phyloP scores from a whole-genome alignment of 2,888 invertebrate genomes.

The Dasysyrphus tricinctus region DNA sequence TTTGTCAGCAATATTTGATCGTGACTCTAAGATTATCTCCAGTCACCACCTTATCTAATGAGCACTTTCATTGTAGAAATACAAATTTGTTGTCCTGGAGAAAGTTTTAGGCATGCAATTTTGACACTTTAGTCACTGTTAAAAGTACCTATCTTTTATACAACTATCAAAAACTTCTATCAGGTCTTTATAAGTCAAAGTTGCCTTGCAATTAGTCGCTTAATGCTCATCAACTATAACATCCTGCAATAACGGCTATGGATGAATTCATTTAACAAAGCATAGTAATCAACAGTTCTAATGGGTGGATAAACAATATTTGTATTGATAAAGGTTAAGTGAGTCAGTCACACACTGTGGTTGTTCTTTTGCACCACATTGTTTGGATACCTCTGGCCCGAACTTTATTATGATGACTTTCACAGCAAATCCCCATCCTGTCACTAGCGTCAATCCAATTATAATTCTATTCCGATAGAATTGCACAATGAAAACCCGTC shows the following conservation, averaged over 20 bases:
- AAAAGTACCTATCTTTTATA: no score
- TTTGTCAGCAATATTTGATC: no score
- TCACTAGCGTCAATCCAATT: slow-evolving; percentile 58
- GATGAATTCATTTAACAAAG: neutral
- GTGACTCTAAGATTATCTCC: no score
- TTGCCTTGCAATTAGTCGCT: no score
- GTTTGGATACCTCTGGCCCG: neutral
- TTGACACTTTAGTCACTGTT: no score
- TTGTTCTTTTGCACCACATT: neutral
- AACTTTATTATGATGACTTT: slow-evolving; percentile 16
- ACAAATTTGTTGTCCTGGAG: no score
- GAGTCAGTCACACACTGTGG: neutral
- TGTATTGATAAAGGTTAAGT: slow-evolving; percentile 29
- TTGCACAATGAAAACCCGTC: slow-evolving; percentile 32
- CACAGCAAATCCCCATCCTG: slow-evolving; percentile 20
- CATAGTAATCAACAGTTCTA: neutral
- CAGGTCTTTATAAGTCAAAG: no score
- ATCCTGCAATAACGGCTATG: neutral
- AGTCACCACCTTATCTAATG: no score
- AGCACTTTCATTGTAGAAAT: no score
- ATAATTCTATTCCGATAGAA: slow-evolving; percentile 45
- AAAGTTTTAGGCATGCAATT: no score
- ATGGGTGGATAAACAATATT: neutral
- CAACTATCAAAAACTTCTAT: no score
- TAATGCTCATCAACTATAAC: neutral